phyloP scores from a whole-genome alignment of 2,113 vertebrate species.

The Scalopus aquaticus region DNA sequence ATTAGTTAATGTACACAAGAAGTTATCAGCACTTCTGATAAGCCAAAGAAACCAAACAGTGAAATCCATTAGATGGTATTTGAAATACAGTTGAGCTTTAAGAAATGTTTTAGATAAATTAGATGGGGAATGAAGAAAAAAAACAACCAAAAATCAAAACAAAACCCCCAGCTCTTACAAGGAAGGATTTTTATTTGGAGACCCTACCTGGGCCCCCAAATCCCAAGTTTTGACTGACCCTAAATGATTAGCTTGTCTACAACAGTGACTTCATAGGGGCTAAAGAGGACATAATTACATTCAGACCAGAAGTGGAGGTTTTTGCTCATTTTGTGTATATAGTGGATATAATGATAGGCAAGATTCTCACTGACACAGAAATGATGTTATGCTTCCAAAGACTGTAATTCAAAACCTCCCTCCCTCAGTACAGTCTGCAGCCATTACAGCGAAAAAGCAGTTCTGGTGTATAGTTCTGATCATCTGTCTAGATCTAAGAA shows the following conservation, averaged over 20 bases:
- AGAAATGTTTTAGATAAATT: conserved; percentile 66
- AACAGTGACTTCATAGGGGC: neutral
- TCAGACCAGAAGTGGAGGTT: neutral
- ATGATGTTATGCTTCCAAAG: conserved; percentile 4
- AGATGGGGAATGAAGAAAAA: conserved; percentile 47
- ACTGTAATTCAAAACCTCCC: conserved; percentile 40
- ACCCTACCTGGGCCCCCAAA: conserved; percentile 55
- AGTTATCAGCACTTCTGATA: conserved; percentile 75
- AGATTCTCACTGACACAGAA: neutral
- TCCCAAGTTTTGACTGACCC: conserved; percentile 51
- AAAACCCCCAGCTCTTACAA: neutral
- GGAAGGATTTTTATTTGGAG: conserved; percentile 46
- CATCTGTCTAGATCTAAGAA: conserved; percentile 40
- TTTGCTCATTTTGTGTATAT: neutral
- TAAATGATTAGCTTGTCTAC: conserved; percentile 54
- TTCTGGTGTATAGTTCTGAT: neutral
- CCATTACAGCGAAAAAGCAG: neutral
- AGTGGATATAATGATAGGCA: neutral
- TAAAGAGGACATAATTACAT: neutral
- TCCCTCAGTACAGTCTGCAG: neutral
- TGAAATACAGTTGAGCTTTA: conserved; percentile 37
- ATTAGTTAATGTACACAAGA: conserved; percentile 76
- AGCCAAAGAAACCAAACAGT: conserved; percentile 72
- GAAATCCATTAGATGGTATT: conserved; percentile 67
- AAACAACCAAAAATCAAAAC: neutral